Conservation (phyloP, 2,888 invertebrate species). For the Chydorus sphaericus region DNA sequence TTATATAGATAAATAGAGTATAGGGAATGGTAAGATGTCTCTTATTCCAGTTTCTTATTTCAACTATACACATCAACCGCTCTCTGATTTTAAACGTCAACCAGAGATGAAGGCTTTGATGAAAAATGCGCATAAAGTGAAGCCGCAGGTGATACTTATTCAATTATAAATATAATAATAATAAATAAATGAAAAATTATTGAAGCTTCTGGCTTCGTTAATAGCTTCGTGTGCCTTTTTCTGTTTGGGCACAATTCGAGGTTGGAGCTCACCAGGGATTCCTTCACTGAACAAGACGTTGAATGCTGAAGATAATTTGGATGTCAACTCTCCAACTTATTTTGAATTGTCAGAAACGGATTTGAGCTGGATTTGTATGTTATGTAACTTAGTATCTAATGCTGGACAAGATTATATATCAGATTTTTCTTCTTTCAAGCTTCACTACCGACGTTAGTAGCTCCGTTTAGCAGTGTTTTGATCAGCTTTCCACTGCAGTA, state of each 20-base stretch:
- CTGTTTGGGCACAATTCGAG: constrained; percentile 12
- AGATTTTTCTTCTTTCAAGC: constrained; percentile 1
- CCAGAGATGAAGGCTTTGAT: not conserved
- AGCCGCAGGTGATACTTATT: not conserved
- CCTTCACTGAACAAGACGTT: constrained; percentile 12
- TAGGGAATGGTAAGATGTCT: no score
- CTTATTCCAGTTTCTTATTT: no score
- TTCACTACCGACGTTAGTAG: not conserved
- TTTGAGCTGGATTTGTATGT: not conserved
- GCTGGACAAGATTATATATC: not conserved
- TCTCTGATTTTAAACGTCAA: no score
- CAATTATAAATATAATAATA: not conserved
- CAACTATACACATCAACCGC: no score
- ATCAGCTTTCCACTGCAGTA: constrained; percentile 15
- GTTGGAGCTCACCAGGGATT: constrained; percentile 15
- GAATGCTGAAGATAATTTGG: not conserved
- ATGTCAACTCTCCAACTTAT: no score
- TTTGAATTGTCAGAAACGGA: not conserved
- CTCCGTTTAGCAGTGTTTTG: constrained; percentile 3
- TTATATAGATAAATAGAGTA: no score
- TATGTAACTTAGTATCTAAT: no score
- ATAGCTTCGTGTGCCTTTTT: constrained; percentile 10
- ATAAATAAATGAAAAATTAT: not conserved
- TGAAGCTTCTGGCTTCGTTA: constrained; percentile 8
- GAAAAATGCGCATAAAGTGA: not conserved